Evolutionary conservation across 2,888 invertebrate genomes (phyloP).

Genomic region (Zaprionus lineosus): DNA sequence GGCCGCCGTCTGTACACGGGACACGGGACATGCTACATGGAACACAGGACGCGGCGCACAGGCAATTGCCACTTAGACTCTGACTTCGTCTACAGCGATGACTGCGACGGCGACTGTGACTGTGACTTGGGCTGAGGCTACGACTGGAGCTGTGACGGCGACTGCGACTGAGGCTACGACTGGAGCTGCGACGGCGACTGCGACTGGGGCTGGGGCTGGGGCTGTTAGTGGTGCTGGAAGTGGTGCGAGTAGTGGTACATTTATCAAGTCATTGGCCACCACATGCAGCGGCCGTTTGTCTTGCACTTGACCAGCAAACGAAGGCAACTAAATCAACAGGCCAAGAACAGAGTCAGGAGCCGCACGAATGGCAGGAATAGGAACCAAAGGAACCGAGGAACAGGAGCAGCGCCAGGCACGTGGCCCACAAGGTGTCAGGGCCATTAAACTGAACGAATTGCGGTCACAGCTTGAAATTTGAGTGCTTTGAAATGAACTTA

Average conservation of each 20-base stretch:
- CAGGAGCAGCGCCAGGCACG: not conserved
- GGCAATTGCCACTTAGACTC: no score
- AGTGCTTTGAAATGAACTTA: not conserved
- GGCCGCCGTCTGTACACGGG: not conserved
- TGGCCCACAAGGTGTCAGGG: conserved; percentile 24
- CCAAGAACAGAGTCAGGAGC: not conserved
- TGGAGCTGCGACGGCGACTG: not conserved
- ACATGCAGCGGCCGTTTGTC: conserved; percentile 73
- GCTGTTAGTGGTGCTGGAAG: not conserved
- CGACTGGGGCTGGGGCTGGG: conserved; percentile 12
- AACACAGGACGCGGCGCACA: not conserved
- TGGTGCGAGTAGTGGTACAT: conserved; percentile 40
- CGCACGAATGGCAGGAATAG: no score
- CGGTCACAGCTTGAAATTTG: not conserved
- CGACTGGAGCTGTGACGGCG: no score
- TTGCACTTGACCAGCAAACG: conserved; percentile 61
- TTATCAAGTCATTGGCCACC: conserved; percentile 74
- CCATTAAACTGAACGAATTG: conserved; percentile 9
- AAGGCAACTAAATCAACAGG: conserved; percentile 52
- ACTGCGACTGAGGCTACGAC: conserved; percentile 22
- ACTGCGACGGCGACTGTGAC: no score
- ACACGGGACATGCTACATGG: conserved; percentile 34
- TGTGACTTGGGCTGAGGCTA: no score
- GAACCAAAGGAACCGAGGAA: no score
- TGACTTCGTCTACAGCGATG: no score